Conservation (phyloP, 2,888 invertebrate genomes). For the Galerucella nymphaeae region DNA sequence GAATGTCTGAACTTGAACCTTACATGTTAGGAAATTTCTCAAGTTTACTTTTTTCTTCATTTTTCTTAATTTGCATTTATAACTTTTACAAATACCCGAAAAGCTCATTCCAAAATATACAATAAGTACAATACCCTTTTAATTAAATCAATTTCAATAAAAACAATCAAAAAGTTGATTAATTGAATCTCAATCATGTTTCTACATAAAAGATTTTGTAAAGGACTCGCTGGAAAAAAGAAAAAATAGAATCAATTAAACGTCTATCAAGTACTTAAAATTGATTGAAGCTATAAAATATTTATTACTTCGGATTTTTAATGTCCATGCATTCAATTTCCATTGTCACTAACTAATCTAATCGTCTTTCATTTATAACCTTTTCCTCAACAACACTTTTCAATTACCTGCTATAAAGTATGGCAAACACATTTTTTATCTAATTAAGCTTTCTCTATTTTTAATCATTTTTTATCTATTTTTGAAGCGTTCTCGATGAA, state of each 20-base stretch:
- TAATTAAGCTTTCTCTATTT: background rate
- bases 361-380: background rate
- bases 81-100: background rate
- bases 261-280: background rate
- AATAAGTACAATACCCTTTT: background rate
- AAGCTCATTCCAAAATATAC: background rate
- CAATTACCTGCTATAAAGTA: background rate
- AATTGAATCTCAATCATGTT: too few species aligned
- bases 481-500: background rate
- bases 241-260: background rate
- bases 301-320: background rate
- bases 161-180: too few species aligned
- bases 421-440: background rate
- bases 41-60: constrained; percentile 12
- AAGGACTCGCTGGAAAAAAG: too few species aligned
- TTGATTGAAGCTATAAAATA: background rate
- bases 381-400: background rate
- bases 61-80: constrained; percentile 22
- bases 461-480: background rate
- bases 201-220: too few species aligned
- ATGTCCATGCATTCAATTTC: background rate
- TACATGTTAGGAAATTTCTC: constrained; percentile 16
- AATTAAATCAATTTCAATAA: too few species aligned
- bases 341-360: background rate
- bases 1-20: constrained; percentile 13